Evolutionary conservation across 2,113 vertebrate genomes (phyloP), one percentile per base, ranked within the genome.

Genomic region (Dromiciops gliroides): DNA sequence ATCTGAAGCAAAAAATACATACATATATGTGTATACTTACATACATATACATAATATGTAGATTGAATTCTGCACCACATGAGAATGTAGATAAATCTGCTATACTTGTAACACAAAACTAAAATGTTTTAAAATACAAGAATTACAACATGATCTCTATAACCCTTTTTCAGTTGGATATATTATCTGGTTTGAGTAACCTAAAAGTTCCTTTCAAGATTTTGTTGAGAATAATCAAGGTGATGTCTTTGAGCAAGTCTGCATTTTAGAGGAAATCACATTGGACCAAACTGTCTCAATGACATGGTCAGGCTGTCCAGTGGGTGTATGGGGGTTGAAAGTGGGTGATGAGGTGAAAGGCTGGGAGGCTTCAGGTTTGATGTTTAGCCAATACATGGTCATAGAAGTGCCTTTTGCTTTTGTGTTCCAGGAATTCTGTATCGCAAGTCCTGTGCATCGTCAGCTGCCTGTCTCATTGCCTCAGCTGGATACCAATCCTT

Each of bases 401-500:
- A 0, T 53, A 50, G 8, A 83, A 67, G 51, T 92, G 94, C 93
- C 95, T 91, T 93, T 83, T 91, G 98, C 94, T 93, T 98, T 89
- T 99, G 92, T 99, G 96, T 97, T 97, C 8, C 98, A 99, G 99
- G 99, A 37, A 99, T 99, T 95, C 99, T 99, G 98, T 99, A 99
- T 97, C 99, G 99, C 95, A 99, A 99, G 98, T 99, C 99, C 0
- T 99, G 99, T 2, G 99, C 99, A 0, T 99, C 99, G 0, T 99
- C 99, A 0, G 99, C 99, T 0, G 99, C 99, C 2, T 99, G 99
- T 93, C 99, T 99, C 98, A 99, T 99, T 26, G 99, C 99, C 97
- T 99, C 99, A 0, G 99, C 99, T 0, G 99, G 99, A 37, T 99
- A 99, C 98, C 99, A 99, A 98, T 99, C 99, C 98, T 99, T 99